Evolutionary conservation across 1,140 invertebrate genomes (phyloP).

Genomic region (Agrilus planipennis): DNA sequence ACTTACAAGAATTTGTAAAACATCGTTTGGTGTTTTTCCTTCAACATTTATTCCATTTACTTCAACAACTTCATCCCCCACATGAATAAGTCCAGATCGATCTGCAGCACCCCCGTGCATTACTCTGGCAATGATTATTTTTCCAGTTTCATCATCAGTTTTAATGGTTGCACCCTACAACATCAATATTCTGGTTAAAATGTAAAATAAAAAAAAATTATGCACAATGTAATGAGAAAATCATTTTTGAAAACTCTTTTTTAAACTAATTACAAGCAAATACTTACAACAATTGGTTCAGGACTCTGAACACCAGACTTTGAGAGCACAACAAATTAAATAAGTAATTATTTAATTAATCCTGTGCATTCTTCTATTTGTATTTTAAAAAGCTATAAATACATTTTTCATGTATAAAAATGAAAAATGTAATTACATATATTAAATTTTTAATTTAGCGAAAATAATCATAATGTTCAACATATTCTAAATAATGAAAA

Average conservation of each 20-base stretch:
- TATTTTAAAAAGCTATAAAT: too few species aligned
- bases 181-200: too few species aligned
- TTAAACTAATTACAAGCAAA: too few species aligned
- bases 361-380: too few species aligned
- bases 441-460: too few species aligned
- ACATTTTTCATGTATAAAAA: too few species aligned
- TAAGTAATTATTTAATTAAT: too few species aligned
- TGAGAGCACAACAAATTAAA: conserved; percentile 48
- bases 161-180: conserved; percentile 93
- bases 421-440: too few species aligned
- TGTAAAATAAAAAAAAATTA: too few species aligned
- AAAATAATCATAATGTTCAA: too few species aligned
- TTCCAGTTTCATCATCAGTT: conserved; percentile 82
- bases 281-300: conserved; percentile 91
- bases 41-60: conserved; percentile 90
- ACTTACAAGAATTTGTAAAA: conserved; percentile 74
- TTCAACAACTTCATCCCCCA: conserved; percentile 91
- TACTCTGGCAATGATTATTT: conserved; percentile 85
- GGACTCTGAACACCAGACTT: conserved; percentile 80
- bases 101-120: conserved; percentile 95
- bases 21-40: conserved; percentile 85
- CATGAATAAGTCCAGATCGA: conserved; percentile 81
- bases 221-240: neutral
- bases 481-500: too few species aligned
- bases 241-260: too few species aligned